A percentile compares a stretch with the other conserved stretches of the same genome.
phyloP scores from a whole-genome alignment of 1,140 invertebrate species.

The Zaprionus tsacasi region DNA sequence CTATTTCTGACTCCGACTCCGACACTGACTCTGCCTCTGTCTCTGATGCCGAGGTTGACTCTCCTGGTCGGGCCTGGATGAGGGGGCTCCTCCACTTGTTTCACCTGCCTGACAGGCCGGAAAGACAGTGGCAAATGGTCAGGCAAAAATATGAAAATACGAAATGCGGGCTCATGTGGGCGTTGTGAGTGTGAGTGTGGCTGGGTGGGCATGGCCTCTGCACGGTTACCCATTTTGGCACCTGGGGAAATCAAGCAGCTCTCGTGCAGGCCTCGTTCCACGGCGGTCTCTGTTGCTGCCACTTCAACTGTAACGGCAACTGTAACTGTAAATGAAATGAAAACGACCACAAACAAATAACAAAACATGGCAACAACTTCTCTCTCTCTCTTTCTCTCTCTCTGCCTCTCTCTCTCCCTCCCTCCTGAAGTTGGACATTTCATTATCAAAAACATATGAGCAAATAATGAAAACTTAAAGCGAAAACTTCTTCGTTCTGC shows the following conservation, averaged over 20 bases:
- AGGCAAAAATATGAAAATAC: conserved; percentile 70
- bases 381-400: conserved; percentile 5
- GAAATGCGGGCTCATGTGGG: conserved; percentile 41
- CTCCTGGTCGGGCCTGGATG: neutral
- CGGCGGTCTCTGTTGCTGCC: conserved; percentile 44
- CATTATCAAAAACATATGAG: conserved; percentile 36
- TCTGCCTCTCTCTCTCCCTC: neutral
- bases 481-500: neutral
- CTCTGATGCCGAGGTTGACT: neutral
- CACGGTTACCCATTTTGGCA: conserved; percentile 50
- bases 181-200: conserved; percentile 9
- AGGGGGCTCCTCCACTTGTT: neutral
- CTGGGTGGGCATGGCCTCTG: conserved; percentile 2
- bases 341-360: conserved; percentile 72
- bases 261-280: conserved; percentile 48
- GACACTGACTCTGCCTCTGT: too few relatives aligned
- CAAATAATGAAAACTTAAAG: neutral
- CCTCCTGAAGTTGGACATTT: conserved; percentile 20
- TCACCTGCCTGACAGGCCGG: conserved; percentile 24
- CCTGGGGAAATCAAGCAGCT: conserved; percentile 74
- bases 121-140: conserved; percentile 57
- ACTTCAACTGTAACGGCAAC: conserved; percentile 45
- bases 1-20: neutral
- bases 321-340: conserved; percentile 76
- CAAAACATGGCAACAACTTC: conserved; percentile 57